Conservation (phyloP, 2,113 vertebrate genomes). For the Eublepharis macularius region DNA sequence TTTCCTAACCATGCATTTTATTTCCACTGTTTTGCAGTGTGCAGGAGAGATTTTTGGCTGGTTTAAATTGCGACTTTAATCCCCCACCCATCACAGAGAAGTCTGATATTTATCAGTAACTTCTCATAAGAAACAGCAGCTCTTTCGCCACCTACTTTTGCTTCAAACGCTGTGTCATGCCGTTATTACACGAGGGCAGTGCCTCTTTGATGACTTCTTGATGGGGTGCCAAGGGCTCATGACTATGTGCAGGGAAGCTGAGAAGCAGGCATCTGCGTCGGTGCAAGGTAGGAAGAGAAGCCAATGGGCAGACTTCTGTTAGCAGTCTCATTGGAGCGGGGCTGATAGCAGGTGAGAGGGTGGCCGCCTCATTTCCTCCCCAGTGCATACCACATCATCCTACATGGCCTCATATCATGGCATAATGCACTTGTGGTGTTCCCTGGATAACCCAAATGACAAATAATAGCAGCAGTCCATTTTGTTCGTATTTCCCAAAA, state of each 20-base stretch:
- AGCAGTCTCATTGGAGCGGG: too few relatives aligned
- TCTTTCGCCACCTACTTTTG: background rate
- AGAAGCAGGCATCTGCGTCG: background rate
- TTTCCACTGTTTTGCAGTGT: too few relatives aligned
- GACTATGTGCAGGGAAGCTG: background rate
- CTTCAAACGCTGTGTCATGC: background rate
- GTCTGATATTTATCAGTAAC: too few relatives aligned
- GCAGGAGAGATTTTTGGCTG: too few relatives aligned
- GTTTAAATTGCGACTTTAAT: too few relatives aligned
- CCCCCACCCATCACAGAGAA: too few relatives aligned
- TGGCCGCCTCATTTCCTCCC: background rate
- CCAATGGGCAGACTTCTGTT: background rate
- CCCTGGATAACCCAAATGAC: background rate
- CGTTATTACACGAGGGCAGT: background rate
- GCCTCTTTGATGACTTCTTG: too few relatives aligned
- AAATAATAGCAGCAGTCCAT: background rate
- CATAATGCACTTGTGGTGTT: too few relatives aligned
- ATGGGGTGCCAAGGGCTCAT: background rate
- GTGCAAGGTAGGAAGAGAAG: background rate
- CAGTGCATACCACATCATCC: background rate
- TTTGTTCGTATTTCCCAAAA: rapidly evolving
- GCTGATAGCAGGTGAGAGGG: too few relatives aligned
- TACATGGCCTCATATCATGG: background rate
- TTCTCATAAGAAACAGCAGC: too few relatives aligned
- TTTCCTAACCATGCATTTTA: too few relatives aligned